Evolutionary conservation across 2,888 invertebrate species (phyloP), one percentile per base, ranked within the genome.

Genomic region (Pardosa pseudoannulata): DNA sequence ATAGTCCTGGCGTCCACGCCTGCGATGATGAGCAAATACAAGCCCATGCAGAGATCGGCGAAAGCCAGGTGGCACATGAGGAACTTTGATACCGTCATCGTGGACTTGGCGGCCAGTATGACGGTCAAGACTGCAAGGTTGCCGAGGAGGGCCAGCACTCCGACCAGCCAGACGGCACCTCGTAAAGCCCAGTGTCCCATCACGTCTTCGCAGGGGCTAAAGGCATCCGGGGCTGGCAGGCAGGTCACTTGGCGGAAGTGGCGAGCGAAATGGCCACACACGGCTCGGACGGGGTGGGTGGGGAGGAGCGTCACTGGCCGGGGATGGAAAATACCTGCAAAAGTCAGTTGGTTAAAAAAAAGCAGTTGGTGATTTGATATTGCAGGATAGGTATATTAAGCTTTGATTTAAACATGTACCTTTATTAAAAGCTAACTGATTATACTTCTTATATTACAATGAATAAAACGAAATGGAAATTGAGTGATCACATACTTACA

Each of bases 201-300:
- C 82, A 97, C 96, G 91, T 97, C 96, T 91, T 96, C 96, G 91
- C 97, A 97, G 0, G 96, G 96, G 92, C 96, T 97, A 73, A 96
- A 92, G 0, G 95, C 96, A 91, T 97, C 95, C 0, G 96, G 95
- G 88, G 93, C 93, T 0, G 96, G 96, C 50, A 93, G 93, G 91
- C 96, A 96, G 31, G 90, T 93, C 88, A 93, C 92, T 56, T 90
- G 71, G 0, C 86, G 78, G 68, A 87, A 88, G 36, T 88, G 68
- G 5, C 68, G 74, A 9, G 83, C 73, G 23, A 94, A 91, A 89
- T 94, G 93, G 32, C 94, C 94, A 68, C 89, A 89, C 74, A 93
- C 91, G 7, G 93, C 93, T 89, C 93, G 91, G 89, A 92, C 92
- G 62, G 93, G 91, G 23, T 76, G 71, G 9, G 71, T 32, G 7